Percentiles rank a stretch among this genome's conserved stretches.
Conservation (phyloP, 2,797 vertebrate genomes). For the Hydrocynus forskahlii region DNA sequence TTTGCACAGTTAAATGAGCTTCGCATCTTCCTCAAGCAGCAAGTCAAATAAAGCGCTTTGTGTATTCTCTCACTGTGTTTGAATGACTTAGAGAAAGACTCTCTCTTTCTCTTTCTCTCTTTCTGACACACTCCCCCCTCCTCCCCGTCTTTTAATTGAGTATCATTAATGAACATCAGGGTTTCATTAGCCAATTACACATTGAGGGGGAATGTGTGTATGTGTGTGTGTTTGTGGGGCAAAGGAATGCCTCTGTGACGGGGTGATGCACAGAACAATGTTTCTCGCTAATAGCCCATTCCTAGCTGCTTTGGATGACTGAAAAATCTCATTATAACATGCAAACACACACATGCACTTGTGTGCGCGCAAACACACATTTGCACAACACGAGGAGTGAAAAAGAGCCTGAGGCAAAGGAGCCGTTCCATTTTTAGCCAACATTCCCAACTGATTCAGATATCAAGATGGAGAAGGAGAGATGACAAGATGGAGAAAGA, state of each 20-base stretch:
- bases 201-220: conserved; percentile 56
- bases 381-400: conserved; percentile 26
- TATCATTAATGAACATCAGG: conserved; percentile 82
- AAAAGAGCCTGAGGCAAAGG: conserved; percentile 47
- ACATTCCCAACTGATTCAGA: conserved; percentile 42
- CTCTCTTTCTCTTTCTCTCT: conserved; percentile 14
- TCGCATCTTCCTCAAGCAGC: conserved; percentile 73
- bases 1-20: conserved; percentile 80
- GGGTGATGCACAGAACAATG: conserved; percentile 69
- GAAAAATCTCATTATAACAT: conserved; percentile 78
- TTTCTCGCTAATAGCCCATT: conserved; percentile 71
- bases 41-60: conserved; percentile 74
- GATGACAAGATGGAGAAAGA: background rate
- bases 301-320: conserved; percentile 73
- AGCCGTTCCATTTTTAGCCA: conserved; percentile 50
- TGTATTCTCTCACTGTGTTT: conserved; percentile 33
- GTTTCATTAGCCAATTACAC: conserved; percentile 79
- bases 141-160: conserved; percentile 66
- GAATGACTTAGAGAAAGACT: conserved; percentile 28
- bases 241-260: conserved; percentile 65
- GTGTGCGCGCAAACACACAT: conserved; percentile 5
- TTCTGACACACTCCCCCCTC: background rate
- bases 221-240: conserved; percentile 26
- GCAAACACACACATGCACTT: conserved; percentile 32
- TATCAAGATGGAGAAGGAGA: conserved; percentile 24